Conservation (phyloP, 1,140 invertebrate genomes). For the Calosoma granatense region DNA sequence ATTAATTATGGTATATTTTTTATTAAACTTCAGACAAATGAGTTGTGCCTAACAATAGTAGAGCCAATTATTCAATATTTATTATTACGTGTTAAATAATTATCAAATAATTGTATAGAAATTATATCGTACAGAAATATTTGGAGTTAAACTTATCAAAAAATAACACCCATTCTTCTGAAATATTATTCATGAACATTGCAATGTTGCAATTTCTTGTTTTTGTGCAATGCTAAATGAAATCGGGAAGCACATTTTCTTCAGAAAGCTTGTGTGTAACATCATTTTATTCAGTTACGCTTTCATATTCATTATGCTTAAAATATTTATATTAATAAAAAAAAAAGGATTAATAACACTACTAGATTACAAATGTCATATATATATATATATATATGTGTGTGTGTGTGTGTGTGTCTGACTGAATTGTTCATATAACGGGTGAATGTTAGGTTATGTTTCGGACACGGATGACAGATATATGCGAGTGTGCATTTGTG, state of each 20-base stretch:
- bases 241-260: neutral
- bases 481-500: too few relatives aligned
- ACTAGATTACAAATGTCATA: too few relatives aligned
- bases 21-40: slow-evolving; percentile 1
- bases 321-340: too few relatives aligned
- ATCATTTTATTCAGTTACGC: too few relatives aligned
- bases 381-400: too few relatives aligned
- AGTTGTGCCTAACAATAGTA: slow-evolving; percentile 3
- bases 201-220: neutral
- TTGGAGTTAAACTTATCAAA: neutral
- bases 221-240: neutral
- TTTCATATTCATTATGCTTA: too few relatives aligned
- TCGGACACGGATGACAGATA: too few relatives aligned
- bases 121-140: neutral
- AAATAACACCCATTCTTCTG: neutral
- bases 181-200: too few relatives aligned
- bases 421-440: too few relatives aligned
- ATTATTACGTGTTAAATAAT: neutral
- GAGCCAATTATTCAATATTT: neutral
- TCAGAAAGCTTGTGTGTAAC: neutral
- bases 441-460: too few relatives aligned
- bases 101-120: neutral
- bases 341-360: too few relatives aligned
- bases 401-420: too few relatives aligned
- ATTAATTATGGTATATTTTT: slow-evolving; percentile 3